Evolutionary conservation across 2,888 invertebrate species (phyloP), one percentile per base, ranked within the genome.

Genomic region (Leucoma salicis): DNA sequence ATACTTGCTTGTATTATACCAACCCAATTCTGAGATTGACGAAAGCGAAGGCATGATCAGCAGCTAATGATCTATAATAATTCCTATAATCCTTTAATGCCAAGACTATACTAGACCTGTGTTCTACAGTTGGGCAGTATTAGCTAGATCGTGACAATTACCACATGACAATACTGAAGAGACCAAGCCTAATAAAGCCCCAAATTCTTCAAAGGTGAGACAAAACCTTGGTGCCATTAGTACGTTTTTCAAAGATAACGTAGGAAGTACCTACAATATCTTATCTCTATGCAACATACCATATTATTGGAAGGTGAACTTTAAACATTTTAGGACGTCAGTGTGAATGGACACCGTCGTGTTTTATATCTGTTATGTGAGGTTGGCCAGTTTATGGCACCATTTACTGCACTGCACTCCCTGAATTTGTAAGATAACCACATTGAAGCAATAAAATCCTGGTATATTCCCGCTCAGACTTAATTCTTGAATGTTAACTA

Each of bases 271-370:
- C n/a, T n/a, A n/a, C 57, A 59, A 56, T 59, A 54, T 57, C 44
- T 37, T 48, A 53, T 52, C 46, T 48, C 37, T 55, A 41, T 36
- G 41, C 35, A 28, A 54, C 52, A 65, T 62, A 39, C 49, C 42
- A 46, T 53, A 57, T 59, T 53, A 57, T 63, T 55, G 57, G 53
- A 29, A 39, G 40, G 51, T 42, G 53, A 56, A 54, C 60, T 60
- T 69, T 72, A 65, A 84, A 83, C 81, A 78, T 85, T 82, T 87
- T 87, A 85, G 84, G 67, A 79, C 57, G 66, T 51, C 64, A 64
- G 83, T 86, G 86, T 86, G 85, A 87, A 87, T 85, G 79, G 82
- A 73, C 59, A 67, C 58, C 55, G 57, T 58, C 63, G 64, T 68
- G 68, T 78, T 76, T 82, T 78, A 77, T 78, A 72, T 70, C 68